Evolutionary conservation across 2,888 invertebrate species (phyloP), one percentile per base, ranked within the genome.

Genomic region (Geophilus truncorum): DNA sequence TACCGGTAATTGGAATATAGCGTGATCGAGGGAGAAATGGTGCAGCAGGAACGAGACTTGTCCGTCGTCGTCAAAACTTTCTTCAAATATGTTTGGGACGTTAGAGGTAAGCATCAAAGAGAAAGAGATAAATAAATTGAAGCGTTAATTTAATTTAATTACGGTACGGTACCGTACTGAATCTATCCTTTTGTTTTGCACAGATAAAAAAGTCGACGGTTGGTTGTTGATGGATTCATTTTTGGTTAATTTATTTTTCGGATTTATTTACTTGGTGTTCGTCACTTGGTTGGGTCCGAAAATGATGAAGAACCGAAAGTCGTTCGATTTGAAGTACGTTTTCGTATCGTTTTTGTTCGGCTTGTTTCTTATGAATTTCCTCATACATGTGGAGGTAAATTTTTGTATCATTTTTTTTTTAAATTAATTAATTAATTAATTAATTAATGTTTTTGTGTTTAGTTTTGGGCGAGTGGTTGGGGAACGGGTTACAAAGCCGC

Each of bases 151-250:
- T 0, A 21, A 21, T n/a, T n/a, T n/a, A n/a, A n/a, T n/a, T n/a
- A n/a, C n/a, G n/a, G n/a, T n/a, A n/a, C n/a, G n/a, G n/a, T n/a
- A n/a, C n/a, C n/a, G n/a, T n/a, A n/a, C n/a, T n/a, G n/a, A n/a
- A n/a, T n/a, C n/a, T n/a, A n/a, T n/a, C n/a, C n/a, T n/a, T n/a
- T 76, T 79, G 78, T 79, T 57, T 82, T 36, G 89, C 90, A 34
- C 89, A 95, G 97, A 97, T 91, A 94, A 94, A 70, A 91, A 96
- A 83, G 95, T 95, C 80, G 93, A 92, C 85, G 92, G 92, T 86
- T 96, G 95, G 94, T 89, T 93, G 82, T 92, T 97, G 92, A 94
- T 96, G 93, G 92, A 92, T 85, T 94, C 94, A 82, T 95, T 96
- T 18, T 89, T 93, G 86, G 96, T 96, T 76, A 96, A 96, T 83